Conservation (phyloP, 2,113 vertebrate species). For the Proteles cristata region DNA sequence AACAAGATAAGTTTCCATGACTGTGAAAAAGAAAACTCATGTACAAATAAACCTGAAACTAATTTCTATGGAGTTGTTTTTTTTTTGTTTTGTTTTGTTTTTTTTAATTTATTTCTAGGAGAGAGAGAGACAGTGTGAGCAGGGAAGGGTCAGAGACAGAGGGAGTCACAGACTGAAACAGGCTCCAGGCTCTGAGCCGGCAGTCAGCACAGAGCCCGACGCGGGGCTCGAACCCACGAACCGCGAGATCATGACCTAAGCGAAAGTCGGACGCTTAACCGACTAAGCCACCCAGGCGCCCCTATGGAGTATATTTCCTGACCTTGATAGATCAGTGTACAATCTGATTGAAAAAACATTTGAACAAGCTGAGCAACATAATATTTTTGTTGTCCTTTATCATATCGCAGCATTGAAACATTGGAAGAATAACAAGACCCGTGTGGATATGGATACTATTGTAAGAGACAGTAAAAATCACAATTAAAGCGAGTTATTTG, state of each 20-base stretch:
- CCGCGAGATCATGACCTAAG: too few species aligned
- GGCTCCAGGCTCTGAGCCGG: too few species aligned
- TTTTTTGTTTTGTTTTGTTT: too few species aligned
- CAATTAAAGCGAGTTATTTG: neutral
- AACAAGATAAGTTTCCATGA: neutral
- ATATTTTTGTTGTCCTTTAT: neutral
- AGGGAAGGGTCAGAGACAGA: too few species aligned
- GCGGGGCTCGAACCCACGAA: too few species aligned
- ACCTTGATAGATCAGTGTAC: neutral
- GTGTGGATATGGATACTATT: neutral
- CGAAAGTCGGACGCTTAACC: too few species aligned
- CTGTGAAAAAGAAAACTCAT: neutral
- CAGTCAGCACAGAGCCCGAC: too few species aligned
- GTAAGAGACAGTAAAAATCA: neutral
- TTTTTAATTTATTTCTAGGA: too few species aligned
- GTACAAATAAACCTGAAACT: constrained; percentile 10
- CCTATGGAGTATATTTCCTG: neutral
- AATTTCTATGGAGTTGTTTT: neutral
- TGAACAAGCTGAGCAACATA: neutral
- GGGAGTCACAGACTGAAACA: too few species aligned
- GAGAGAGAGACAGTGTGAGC: too few species aligned
- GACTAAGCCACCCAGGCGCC: too few species aligned
- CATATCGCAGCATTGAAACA: neutral
- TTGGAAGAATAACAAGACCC: constrained; percentile 20
- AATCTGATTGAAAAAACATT: constrained; percentile 27